These are phyloP conservation scores for Spinus pinus DNA, from an alignment of 2,797 vertebrate species.

Conservation along the genomic window DNA sequence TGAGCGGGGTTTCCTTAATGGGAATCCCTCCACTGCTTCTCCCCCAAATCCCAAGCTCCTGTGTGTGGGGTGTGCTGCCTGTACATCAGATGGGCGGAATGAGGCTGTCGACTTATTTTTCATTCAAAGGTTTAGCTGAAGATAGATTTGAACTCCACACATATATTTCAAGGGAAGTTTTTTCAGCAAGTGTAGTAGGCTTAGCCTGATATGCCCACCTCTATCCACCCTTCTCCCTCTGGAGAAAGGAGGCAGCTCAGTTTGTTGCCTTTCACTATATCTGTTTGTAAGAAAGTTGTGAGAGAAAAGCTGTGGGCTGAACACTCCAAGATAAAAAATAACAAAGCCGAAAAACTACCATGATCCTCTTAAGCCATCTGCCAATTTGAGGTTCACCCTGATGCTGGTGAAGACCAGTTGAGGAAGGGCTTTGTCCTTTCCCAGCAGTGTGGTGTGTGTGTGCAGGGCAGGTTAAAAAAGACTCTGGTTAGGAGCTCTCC, in stretches of 20 bases:
- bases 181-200: neutral
- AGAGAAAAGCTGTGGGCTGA: conserved; percentile 20
- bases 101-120: neutral
- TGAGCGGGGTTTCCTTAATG: neutral
- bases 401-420: neutral
- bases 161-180: neutral
- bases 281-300: conserved; percentile 2
- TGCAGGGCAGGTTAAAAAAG: neutral
- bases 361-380: neutral
- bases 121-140: neutral
- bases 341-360: neutral
- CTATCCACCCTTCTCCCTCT: neutral
- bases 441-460: fast-evolving
- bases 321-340: neutral
- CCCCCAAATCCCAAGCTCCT: neutral
- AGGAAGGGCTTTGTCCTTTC: neutral
- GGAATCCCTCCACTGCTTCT: conserved; percentile 8
- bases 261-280: neutral
- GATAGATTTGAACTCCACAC: neutral
- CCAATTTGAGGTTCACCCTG: neutral
- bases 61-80: neutral
- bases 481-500: neutral
- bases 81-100: neutral
- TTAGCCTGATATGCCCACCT: conserved; percentile 5
- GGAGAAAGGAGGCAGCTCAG: neutral